These are phyloP conservation scores for Beroe forskalii DNA, from an alignment of 37 sponge, comb jelly and placozoan genomes.

Conservation along the genomic window DNA sequence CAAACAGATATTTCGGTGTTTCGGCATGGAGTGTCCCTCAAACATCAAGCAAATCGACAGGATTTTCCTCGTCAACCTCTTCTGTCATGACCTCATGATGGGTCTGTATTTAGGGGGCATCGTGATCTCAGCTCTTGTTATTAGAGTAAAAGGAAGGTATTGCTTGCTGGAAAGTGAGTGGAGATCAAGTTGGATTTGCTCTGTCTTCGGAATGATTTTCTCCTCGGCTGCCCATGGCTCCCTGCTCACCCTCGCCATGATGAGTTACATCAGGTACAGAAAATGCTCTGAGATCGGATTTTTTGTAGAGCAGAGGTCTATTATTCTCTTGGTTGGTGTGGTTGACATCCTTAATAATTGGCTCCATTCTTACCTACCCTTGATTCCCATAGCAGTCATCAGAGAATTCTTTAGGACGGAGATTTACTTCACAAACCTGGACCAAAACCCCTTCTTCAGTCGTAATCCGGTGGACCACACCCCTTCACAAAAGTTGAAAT, in stretches of 20 bases:
- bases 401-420: neutral
- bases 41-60: neutral
- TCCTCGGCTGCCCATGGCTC: slow-evolving; percentile 16
- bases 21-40: neutral
- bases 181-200: slow-evolving; percentile 24
- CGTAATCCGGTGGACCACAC: neutral
- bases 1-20: neutral
- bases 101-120: neutral
- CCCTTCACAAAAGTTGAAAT: too few species aligned
- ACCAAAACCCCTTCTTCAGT: slow-evolving; percentile 21
- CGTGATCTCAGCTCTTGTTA: neutral
- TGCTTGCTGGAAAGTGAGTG: neutral
- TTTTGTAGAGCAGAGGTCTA: neutral
- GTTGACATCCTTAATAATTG: neutral
- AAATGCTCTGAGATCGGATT: neutral
- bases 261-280: neutral
- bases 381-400: neutral
- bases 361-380: neutral
- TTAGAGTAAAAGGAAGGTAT: neutral
- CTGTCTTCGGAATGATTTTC: neutral
- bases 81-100: slow-evolving; percentile 12
- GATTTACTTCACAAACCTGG: neutral
- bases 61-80: neutral
- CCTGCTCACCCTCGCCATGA: neutral
- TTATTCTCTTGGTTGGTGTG: neutral